phyloP scores from a whole-genome alignment of 2,797 vertebrate genomes.

The Ceyx erithaca region DNA sequence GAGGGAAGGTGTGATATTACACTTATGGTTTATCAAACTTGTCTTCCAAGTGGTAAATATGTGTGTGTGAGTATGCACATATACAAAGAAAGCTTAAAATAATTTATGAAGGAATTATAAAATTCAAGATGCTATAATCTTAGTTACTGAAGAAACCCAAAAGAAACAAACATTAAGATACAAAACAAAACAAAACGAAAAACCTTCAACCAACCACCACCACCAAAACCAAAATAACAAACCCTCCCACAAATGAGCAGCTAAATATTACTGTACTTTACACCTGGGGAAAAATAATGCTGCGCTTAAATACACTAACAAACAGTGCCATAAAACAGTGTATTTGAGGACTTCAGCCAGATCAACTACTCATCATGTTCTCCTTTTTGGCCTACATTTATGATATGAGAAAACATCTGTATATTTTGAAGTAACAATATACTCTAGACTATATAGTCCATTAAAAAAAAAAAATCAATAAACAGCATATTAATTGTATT shows the following conservation, averaged over 20 bases:
- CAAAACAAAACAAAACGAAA: not conserved
- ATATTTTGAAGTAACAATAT: not conserved
- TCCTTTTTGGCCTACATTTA: not conserved
- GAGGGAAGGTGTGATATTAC: slow-evolving; percentile 64
- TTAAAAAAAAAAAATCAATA: not conserved
- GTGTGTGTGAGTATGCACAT: slow-evolving; percentile 58
- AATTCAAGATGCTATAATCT: slow-evolving; percentile 3
- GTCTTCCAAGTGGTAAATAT: slow-evolving; percentile 57
- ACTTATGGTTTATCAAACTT: slow-evolving; percentile 47
- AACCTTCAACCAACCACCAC: too few species aligned
- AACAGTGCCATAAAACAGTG: not conserved
- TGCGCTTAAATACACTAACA: not conserved
- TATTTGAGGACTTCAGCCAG: not conserved
- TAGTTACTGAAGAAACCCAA: not conserved
- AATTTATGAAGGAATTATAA: slow-evolving; percentile 55
- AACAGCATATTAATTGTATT: not conserved
- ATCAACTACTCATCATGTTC: not conserved
- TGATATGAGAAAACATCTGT: not conserved
- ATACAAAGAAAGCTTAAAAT: slow-evolving; percentile 68
- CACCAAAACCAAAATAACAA: too few species aligned
- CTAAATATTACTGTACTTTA: not conserved
- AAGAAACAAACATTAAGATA: not conserved
- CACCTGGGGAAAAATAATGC: not conserved
- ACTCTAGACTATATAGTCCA: not conserved
- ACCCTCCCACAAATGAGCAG: not conserved